These are phyloP conservation scores for Mobula birostris DNA, from an alignment of 2,113 vertebrate genomes.

Conservation along the genomic window DNA sequence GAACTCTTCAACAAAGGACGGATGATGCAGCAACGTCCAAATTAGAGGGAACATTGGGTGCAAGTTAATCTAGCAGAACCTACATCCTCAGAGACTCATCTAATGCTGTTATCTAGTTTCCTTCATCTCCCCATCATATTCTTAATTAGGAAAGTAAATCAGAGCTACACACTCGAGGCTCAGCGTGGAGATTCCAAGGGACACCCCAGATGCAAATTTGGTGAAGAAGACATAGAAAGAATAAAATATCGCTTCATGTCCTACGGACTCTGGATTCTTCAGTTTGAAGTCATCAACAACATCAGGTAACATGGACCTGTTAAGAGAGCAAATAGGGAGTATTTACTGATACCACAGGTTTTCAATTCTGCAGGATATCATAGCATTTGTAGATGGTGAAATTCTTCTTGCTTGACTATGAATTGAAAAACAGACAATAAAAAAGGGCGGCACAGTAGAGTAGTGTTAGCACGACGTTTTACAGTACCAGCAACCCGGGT, in stretches of 20 bases:
- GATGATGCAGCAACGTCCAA: too few relatives aligned
- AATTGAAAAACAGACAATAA: background rate
- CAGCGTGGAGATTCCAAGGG: conserved; percentile 84
- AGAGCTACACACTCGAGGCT: conserved; percentile 74
- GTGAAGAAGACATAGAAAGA: conserved; percentile 95
- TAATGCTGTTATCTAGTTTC: background rate
- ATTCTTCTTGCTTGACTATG: background rate
- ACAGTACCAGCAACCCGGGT: too few relatives aligned
- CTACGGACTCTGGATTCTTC: conserved; percentile 63
- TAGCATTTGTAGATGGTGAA: background rate
- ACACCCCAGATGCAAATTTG: conserved; percentile 86
- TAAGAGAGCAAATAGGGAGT: background rate
- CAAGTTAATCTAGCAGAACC: background rate
- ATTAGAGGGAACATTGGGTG: background rate
- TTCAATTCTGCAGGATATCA: background rate
- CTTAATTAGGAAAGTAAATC: background rate
- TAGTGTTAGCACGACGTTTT: too few relatives aligned
- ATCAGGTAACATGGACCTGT: conserved; percentile 91
- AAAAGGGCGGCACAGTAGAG: too few relatives aligned
- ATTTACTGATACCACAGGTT: background rate
- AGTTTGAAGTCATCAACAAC: conserved; percentile 88
- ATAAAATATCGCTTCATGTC: conserved; percentile 88
- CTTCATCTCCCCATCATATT: background rate
- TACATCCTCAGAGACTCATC: background rate
- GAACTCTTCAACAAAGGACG: too few relatives aligned